Evolutionary conservation across 2,888 invertebrate genomes (phyloP).

Genomic region (Eristalis tenax): DNA sequence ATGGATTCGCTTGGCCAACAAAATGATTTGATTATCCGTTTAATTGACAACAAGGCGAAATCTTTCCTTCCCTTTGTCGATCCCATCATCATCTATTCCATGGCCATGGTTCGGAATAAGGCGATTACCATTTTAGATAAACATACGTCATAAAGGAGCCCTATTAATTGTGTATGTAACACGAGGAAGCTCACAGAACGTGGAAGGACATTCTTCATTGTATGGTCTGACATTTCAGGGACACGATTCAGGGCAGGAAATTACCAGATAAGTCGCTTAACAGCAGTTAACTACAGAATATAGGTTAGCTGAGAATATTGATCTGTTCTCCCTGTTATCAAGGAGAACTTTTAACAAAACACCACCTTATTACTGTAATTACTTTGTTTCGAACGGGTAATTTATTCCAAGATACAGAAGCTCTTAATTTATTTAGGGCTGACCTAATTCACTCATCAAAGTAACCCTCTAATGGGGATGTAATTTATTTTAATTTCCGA

Average conservation of each 20-base stretch:
- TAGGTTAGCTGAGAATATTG: slow-evolving; percentile 5
- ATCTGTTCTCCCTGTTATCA: neutral
- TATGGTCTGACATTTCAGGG: slow-evolving; percentile 21
- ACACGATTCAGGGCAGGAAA: slow-evolving; percentile 23
- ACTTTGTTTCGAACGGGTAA: slow-evolving; percentile 16
- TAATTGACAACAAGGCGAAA: slow-evolving; percentile 46
- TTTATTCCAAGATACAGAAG: slow-evolving; percentile 27
- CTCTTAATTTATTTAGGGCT: slow-evolving; percentile 40
- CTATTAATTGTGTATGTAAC: slow-evolving; percentile 31
- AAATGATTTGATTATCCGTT: slow-evolving; percentile 25
- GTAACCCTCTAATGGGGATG: slow-evolving; percentile 16
- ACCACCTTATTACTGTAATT: slow-evolving; percentile 45
- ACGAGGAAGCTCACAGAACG: slow-evolving; percentile 14
- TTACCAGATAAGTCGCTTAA: slow-evolving; percentile 36
- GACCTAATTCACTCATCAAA: slow-evolving; percentile 42
- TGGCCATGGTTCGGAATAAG: slow-evolving; percentile 8
- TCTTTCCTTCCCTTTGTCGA: slow-evolving; percentile 4
- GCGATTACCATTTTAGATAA: slow-evolving; percentile 54
- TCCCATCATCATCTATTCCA: neutral
- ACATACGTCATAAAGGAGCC: slow-evolving; percentile 37
- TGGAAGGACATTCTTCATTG: slow-evolving; percentile 27
- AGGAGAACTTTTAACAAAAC: slow-evolving; percentile 24
- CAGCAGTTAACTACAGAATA: slow-evolving; percentile 18
- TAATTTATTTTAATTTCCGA: slow-evolving; percentile 15
- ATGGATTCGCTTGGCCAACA: slow-evolving; percentile 7